phyloP scores from a whole-genome alignment of 2,797 vertebrate species.

The Sebastes glaucus region DNA sequence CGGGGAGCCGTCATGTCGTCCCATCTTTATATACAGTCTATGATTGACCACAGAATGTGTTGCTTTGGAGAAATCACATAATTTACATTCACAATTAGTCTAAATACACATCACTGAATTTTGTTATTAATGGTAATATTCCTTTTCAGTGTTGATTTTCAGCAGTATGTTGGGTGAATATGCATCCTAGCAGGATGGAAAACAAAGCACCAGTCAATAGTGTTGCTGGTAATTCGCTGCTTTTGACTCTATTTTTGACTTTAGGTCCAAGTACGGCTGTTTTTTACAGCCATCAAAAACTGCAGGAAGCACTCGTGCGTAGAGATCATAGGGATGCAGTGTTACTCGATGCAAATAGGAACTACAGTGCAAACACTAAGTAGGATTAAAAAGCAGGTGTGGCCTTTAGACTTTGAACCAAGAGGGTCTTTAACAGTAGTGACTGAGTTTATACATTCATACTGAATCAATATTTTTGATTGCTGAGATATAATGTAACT shows the following conservation, averaged over 20 bases:
- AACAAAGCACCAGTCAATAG: too few relatives aligned
- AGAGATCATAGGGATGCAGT: conserved; percentile 6
- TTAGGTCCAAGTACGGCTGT: neutral
- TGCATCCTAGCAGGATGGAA: too few relatives aligned
- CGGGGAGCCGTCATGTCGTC: too few relatives aligned
- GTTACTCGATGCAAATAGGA: conserved; percentile 2
- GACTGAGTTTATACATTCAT: neutral
- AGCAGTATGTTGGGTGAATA: too few relatives aligned
- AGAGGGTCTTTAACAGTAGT: neutral
- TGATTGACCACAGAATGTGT: neutral
- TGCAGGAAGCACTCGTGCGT: neutral
- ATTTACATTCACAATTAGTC: neutral
- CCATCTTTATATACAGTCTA: too few relatives aligned
- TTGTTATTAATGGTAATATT: neutral
- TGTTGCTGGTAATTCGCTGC: neutral
- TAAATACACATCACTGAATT: neutral
- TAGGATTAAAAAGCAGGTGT: neutral
- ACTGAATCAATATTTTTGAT: conserved; percentile 8
- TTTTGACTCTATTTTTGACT: neutral
- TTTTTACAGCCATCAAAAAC: neutral
- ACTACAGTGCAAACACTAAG: neutral
- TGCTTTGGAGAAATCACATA: neutral
- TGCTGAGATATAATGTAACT: conserved; percentile 27
- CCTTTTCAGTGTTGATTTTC: neutral
- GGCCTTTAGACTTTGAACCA: neutral